Conservation (phyloP, 2,113 vertebrate species). For the Lamprotornis superbus region DNA sequence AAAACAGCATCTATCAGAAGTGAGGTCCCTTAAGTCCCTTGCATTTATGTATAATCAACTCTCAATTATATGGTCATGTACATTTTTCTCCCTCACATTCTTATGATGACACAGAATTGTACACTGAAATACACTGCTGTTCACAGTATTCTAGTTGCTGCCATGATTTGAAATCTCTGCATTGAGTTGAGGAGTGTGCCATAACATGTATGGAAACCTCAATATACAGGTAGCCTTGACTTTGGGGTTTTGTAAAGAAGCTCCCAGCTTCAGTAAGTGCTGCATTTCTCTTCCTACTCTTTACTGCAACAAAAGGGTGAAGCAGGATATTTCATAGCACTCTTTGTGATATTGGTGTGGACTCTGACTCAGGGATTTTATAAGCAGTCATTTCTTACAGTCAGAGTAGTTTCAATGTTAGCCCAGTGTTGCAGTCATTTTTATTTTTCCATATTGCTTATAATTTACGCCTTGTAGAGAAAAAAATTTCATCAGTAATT, state of each 20-base stretch:
- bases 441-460: not conserved
- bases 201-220: not conserved
- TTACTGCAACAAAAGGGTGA: not conserved
- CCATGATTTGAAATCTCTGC: not conserved
- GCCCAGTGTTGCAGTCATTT: not conserved
- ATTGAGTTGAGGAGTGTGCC: not conserved
- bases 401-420: not conserved
- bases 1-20: not conserved
- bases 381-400: not conserved
- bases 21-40: not conserved
- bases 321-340: not conserved
- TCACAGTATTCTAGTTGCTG: not conserved
- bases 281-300: not conserved
- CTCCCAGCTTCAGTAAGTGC: not conserved
- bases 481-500: not conserved
- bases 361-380: not conserved
- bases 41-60: not conserved
- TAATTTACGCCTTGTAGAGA: not conserved
- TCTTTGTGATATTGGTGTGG: not conserved
- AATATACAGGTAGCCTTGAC: not conserved
- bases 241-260: not conserved
- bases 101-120: not conserved
- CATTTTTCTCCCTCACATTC: not conserved
- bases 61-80: not conserved
- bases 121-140: not conserved